Conservation (phyloP, 2,888 invertebrate genomes). For the Cylloceria caligata region DNA sequence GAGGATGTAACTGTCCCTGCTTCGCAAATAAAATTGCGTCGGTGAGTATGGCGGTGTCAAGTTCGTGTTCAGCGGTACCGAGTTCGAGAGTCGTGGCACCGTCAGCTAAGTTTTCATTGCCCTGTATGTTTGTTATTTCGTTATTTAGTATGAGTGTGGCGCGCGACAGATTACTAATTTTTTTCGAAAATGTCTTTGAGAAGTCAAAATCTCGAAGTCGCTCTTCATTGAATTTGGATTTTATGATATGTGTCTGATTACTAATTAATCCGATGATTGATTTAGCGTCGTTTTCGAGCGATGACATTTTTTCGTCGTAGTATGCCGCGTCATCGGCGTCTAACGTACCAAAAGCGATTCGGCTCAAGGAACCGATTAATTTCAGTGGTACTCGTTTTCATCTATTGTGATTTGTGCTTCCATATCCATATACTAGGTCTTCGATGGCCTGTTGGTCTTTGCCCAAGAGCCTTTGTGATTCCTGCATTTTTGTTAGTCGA, state of each 20-base stretch:
- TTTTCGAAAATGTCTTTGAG: neutral
- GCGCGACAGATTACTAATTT: neutral
- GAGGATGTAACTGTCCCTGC: conserved; percentile 1
- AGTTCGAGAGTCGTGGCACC: conserved; percentile 1
- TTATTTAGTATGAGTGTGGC: neutral
- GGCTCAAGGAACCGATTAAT: conserved; percentile 5
- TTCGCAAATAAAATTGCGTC: conserved; percentile 26
- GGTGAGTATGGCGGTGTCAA: conserved; percentile 14
- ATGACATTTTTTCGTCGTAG: conserved; percentile 11
- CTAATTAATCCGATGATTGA: conserved; percentile 10
- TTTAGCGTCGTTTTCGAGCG: conserved; percentile 14
- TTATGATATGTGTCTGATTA: conserved; percentile 7
- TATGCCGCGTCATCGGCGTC: conserved; percentile 7
- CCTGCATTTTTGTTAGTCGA: neutral
- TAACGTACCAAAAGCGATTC: conserved; percentile 18
- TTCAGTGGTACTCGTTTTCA: conserved; percentile 9
- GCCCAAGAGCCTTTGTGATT: neutral
- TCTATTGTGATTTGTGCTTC: neutral
- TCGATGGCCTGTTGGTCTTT: conserved; percentile 10
- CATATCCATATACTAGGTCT: conserved; percentile 2
- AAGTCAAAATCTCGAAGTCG: neutral
- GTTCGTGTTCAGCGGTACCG: conserved; percentile 2
- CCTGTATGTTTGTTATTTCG: neutral
- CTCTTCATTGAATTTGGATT: conserved; percentile 4
- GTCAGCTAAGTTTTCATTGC: neutral